These are phyloP conservation scores for Dipodomys merriami DNA, from an alignment of 2,113 vertebrate genomes.

Conservation along the genomic window DNA sequence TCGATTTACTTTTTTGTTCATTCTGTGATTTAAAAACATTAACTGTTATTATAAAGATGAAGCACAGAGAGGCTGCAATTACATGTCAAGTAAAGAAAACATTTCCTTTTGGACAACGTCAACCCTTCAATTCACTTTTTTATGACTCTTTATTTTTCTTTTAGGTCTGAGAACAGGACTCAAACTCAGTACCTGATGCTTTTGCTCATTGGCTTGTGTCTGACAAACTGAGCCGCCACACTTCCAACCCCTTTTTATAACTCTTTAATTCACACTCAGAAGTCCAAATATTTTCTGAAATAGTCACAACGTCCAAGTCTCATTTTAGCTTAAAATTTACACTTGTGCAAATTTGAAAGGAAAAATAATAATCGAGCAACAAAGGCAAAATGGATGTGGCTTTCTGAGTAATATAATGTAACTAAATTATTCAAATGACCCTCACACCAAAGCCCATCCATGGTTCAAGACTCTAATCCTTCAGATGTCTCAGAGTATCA, in stretches of 20 bases:
- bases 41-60: no score
- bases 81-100: no score
- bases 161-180: no score
- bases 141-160: no score
- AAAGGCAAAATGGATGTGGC: neutral
- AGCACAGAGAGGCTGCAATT: no score
- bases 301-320: neutral
- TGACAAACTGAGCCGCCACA: no score
- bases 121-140: no score
- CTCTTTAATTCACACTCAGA: neutral
- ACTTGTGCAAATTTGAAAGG: neutral
- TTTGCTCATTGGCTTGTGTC: no score
- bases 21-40: no score
- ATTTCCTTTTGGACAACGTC: no score
- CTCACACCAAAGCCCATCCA: neutral
- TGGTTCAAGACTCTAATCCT: neutral
- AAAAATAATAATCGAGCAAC: neutral
- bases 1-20: neutral
- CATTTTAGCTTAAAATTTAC: slow-evolving; percentile 13
- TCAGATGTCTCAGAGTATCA: neutral
- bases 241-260: neutral
- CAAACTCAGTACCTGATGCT: no score
- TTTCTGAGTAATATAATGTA: neutral
- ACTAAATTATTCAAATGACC: neutral
- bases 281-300: neutral